A percentile compares a stretch with the other conserved stretches of the same genome.
These are phyloP conservation scores for Falco rusticolus DNA, from an alignment of 2,797 vertebrate species.

Conservation along the genomic window DNA sequence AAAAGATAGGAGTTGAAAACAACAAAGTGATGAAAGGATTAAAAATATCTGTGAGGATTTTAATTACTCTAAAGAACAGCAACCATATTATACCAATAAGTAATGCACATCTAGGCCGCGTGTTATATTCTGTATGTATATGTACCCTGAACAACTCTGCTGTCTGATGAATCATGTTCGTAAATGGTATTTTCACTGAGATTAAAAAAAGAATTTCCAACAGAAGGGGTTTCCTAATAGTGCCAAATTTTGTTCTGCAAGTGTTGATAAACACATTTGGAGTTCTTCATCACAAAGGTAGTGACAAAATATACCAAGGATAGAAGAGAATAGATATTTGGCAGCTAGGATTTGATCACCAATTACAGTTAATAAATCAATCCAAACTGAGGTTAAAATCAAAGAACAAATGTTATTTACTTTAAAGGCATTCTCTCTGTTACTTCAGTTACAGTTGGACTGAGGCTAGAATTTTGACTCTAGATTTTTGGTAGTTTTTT, in stretches of 20 bases:
- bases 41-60: background rate
- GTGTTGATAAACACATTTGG: slow-evolving; percentile 64
- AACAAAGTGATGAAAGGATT: background rate
- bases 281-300: slow-evolving; percentile 31
- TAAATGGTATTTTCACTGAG: slow-evolving; percentile 56
- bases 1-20: background rate
- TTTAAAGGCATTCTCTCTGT: background rate
- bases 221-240: slow-evolving; percentile 60
- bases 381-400: slow-evolving; percentile 32
- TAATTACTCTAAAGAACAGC: background rate
- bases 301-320: slow-evolving; percentile 34
- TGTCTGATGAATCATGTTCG: slow-evolving; percentile 47
- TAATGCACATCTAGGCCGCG: background rate
- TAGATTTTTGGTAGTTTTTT: accelerated
- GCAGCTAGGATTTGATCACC: slow-evolving; percentile 30
- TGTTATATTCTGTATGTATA: background rate
- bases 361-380: slow-evolving; percentile 37
- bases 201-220: slow-evolving; percentile 66
- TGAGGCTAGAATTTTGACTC: background rate
- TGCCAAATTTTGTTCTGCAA: slow-evolving; percentile 59
- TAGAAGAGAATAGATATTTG: slow-evolving; percentile 11
- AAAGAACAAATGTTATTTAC: slow-evolving; percentile 50
- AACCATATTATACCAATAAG: background rate
- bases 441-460: background rate
- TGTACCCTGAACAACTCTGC: slow-evolving; percentile 27